phyloP scores from a whole-genome alignment of 1,140 invertebrate genomes.

The Meloidogyne exigua region DNA sequence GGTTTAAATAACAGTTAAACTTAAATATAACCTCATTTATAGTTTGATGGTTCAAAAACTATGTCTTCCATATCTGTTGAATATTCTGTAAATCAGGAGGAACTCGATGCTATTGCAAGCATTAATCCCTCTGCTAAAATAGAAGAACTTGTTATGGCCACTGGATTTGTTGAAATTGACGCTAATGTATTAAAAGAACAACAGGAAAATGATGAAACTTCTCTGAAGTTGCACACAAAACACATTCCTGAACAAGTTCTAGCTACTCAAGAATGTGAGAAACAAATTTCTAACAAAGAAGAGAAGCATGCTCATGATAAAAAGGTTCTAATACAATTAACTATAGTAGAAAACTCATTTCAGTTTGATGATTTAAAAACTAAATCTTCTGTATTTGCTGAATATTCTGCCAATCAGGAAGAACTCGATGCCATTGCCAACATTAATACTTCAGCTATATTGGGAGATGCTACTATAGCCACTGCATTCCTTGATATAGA shows the following conservation, averaged over 20 bases:
- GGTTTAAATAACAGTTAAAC: background rate
- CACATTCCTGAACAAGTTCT: background rate
- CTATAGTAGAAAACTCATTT: background rate
- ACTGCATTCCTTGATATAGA: too few species aligned
- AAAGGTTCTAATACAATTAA: background rate
- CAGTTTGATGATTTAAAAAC: background rate
- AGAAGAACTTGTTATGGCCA: too few species aligned
- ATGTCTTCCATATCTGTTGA: background rate
- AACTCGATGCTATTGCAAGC: too few species aligned
- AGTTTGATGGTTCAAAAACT: background rate
- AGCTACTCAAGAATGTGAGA: background rate
- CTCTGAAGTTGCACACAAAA: background rate
- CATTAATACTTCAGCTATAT: background rate
- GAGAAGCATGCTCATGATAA: background rate
- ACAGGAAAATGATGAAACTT: background rate
- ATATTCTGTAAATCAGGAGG: background rate
- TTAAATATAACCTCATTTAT: background rate
- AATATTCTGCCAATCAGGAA: background rate
- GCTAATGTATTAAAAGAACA: background rate
- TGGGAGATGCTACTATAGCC: too few species aligned
- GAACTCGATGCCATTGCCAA: background rate
- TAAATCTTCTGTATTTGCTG: background rate
- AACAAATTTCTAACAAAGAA: background rate
- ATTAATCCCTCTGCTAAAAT: too few species aligned
- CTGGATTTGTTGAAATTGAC: too few species aligned